Conservation (phyloP, 2,797 vertebrate species). For the Dermochelys coriacea region DNA sequence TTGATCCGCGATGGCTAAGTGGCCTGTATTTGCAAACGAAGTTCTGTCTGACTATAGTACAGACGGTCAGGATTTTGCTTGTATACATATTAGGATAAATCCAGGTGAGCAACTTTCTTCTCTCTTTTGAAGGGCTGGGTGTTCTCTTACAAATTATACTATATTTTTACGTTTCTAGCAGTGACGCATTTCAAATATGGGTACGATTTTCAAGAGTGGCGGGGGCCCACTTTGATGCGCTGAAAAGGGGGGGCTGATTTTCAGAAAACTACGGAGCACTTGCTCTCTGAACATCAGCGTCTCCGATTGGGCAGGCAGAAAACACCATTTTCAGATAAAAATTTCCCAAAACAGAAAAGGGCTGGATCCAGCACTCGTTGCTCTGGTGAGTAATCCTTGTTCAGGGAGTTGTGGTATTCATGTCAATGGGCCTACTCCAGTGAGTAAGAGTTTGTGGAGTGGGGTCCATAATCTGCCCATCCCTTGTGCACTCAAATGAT, state of each 20-base stretch:
- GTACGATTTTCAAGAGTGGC: too few species aligned
- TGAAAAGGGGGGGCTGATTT: neutral
- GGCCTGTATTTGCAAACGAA: too few species aligned
- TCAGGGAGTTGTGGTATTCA: neutral
- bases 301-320: too few species aligned
- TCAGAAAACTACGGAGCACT: neutral
- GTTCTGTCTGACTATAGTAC: neutral
- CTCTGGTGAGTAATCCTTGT: neutral
- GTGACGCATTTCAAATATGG: too few species aligned
- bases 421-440: too few species aligned
- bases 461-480: too few species aligned
- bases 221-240: neutral
- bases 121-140: neutral
- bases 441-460: too few species aligned
- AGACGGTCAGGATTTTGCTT: too few species aligned
- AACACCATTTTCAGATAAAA: neutral
- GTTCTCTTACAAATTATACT: neutral
- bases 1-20: too few species aligned
- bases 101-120: neutral
- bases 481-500: neutral
- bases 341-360: neutral
- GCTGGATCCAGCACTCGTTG: neutral
- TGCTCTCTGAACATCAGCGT: neutral
- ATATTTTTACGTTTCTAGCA: neutral
- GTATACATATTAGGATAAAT: neutral